phyloP scores from a whole-genome alignment of 2,888 invertebrate species.

The Conchocele bisecta region DNA sequence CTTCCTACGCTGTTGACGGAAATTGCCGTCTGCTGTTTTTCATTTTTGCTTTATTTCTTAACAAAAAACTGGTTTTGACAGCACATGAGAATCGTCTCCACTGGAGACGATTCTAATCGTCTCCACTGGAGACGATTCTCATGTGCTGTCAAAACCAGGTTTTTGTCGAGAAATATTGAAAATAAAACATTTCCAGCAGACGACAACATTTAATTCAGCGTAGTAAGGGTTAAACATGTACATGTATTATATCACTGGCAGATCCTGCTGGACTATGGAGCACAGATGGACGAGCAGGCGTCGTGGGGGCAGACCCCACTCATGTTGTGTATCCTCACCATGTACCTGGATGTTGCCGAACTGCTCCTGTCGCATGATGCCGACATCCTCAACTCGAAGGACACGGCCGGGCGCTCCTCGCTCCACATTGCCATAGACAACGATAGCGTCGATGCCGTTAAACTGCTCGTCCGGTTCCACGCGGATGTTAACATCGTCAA shows the following conservation, averaged over 20 bases:
- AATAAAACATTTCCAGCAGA: no score
- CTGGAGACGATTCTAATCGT: no score
- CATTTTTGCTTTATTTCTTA: no score
- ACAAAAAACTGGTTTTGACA: no score
- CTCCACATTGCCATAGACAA: constrained; percentile 71
- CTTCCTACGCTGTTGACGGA: no score
- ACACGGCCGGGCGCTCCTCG: constrained; percentile 68
- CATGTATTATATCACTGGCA: constrained; percentile 1
- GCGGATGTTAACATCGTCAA: constrained; percentile 68
- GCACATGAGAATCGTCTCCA: no score
- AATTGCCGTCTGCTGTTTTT: no score
- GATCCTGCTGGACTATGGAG: constrained; percentile 68
- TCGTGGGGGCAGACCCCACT: constrained; percentile 78
- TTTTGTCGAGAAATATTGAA: no score
- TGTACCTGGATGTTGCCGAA: constrained; percentile 69
- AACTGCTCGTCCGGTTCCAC: constrained; percentile 61
- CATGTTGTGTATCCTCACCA: constrained; percentile 68
- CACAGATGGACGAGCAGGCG: constrained; percentile 69
- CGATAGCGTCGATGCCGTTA: constrained; percentile 62
- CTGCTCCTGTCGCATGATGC: constrained; percentile 57
- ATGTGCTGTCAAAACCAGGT: no score
- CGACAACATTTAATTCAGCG: no score
- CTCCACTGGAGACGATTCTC: no score
- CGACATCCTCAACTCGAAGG: constrained; percentile 60
- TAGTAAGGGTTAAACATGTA: no score